Evolutionary conservation across 2,797 vertebrate genomes (phyloP).

Genomic region (Poeciliopsis presidionis): DNA sequence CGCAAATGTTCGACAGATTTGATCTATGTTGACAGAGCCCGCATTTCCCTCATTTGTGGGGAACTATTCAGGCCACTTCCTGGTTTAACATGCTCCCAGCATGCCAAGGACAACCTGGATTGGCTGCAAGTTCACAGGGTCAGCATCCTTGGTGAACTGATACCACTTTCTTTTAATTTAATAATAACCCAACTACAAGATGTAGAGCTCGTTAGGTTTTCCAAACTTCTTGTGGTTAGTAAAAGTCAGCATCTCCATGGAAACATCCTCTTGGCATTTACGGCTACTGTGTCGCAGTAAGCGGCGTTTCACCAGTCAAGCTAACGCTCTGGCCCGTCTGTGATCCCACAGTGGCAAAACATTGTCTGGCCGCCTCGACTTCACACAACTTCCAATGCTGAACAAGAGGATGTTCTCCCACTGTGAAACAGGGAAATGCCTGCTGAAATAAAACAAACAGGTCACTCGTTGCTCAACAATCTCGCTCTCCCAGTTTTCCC

Average conservation of each 20-base stretch:
- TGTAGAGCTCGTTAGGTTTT: constrained; percentile 4
- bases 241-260: constrained; percentile 30
- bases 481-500: constrained; percentile 24
- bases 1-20: constrained; percentile 60
- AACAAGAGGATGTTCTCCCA: constrained; percentile 37
- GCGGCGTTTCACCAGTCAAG: constrained; percentile 34
- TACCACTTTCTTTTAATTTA: neutral
- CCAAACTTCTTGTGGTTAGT: constrained; percentile 23
- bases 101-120: constrained; percentile 48
- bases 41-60: constrained; percentile 75
- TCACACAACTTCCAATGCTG: constrained; percentile 23
- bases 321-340: constrained; percentile 27
- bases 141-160: constrained; percentile 33
- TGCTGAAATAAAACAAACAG: constrained; percentile 65
- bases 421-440: constrained; percentile 57
- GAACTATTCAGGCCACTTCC: constrained; percentile 71
- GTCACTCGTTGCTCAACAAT: constrained; percentile 44
- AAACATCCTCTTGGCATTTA: constrained; percentile 20
- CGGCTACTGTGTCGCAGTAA: constrained; percentile 3
- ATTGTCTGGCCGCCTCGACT: constrained; percentile 43
- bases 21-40: constrained; percentile 65
- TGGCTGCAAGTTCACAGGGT: constrained; percentile 49
- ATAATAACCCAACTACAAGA: neutral
- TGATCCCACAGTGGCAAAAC: constrained; percentile 35
- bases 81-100: constrained; percentile 66